A percentile compares a stretch with the other conserved stretches of the same genome.
These are phyloP conservation scores for Agonopterix subpropinquella DNA, from an alignment of 2,888 invertebrate species.

Conservation along the genomic window DNA sequence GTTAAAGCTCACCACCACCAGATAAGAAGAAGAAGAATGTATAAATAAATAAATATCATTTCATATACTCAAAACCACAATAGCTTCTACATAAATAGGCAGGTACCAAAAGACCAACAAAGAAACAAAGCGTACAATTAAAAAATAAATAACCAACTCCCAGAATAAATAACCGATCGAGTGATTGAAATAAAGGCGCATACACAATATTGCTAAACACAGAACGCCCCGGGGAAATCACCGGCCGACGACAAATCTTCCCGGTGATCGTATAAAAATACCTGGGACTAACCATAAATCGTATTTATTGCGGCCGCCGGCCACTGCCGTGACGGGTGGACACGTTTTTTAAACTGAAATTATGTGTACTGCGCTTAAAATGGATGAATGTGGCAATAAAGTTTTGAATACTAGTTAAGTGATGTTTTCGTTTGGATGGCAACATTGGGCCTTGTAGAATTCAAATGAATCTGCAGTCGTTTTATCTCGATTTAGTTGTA, in stretches of 20 bases:
- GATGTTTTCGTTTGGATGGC: too few species aligned
- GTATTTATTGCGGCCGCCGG: constrained; percentile 43
- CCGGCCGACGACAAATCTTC: constrained; percentile 48
- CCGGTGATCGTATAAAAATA: constrained; percentile 41
- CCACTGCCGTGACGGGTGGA: constrained; percentile 10
- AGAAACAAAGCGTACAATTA: too few species aligned
- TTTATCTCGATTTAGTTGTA: too few species aligned
- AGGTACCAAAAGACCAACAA: too few species aligned
- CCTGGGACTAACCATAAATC: constrained; percentile 42
- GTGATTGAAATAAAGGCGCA: constrained; percentile 44
- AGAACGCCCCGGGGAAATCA: constrained; percentile 52
- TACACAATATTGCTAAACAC: constrained; percentile 45
- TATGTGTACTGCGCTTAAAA: constrained; percentile 11
- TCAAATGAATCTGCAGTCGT: too few species aligned
- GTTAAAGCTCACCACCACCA: too few species aligned
- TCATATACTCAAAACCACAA: too few species aligned
- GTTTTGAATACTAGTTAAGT: too few species aligned
- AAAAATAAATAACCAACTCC: not conserved
- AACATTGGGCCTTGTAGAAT: too few species aligned
- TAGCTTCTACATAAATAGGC: too few species aligned
- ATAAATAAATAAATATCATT: too few species aligned
- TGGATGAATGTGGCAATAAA: not conserved
- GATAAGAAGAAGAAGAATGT: too few species aligned
- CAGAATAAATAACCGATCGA: not conserved
- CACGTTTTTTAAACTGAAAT: constrained; percentile 20